Evolutionary conservation across 1,140 invertebrate genomes (phyloP).

Genomic region (Leptinotarsa lineolata): DNA sequence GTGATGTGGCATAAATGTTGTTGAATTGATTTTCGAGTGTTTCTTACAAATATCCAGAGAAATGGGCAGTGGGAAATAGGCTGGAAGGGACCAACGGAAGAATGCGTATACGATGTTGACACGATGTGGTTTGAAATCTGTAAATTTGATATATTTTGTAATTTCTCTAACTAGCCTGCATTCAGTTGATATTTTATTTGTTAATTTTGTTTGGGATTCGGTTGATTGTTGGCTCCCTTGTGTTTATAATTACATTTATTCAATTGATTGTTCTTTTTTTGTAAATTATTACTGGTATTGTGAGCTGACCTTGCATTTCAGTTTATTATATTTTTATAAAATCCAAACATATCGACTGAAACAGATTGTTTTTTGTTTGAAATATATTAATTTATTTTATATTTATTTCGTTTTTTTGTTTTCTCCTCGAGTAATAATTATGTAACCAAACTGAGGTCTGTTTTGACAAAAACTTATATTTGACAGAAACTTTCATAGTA

Average conservation of each 20-base stretch:
- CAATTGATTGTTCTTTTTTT: conserved; percentile 21
- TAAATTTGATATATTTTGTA: conserved; percentile 37
- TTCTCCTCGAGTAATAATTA: conserved; percentile 29
- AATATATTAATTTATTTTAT: conserved; percentile 52
- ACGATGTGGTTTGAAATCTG: conserved; percentile 20
- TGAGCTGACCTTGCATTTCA: conserved; percentile 28
- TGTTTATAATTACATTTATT: conserved; percentile 10
- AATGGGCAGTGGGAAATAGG: conserved; percentile 21
- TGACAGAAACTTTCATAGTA: conserved; percentile 31
- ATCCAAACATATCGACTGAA: conserved; percentile 45
- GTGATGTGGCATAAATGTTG: conserved; percentile 1
- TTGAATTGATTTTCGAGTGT: conserved; percentile 13
- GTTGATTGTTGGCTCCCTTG: conserved; percentile 14
- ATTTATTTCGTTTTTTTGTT: conserved; percentile 44
- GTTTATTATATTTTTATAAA: conserved; percentile 27
- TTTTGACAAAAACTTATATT: conserved; percentile 16
- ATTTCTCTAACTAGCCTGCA: conserved; percentile 32
- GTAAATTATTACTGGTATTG: conserved; percentile 19
- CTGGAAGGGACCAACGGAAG: conserved; percentile 38
- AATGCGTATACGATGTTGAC: conserved; percentile 37
- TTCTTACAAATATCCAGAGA: not conserved
- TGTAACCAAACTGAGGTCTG: conserved; percentile 42
- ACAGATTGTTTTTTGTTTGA: conserved; percentile 50
- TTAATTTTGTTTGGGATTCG: conserved; percentile 19
- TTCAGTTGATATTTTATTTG: conserved; percentile 31